Conservation (phyloP, 1,140 invertebrate genomes). For the Acyrthosiphon pisum region DNA sequence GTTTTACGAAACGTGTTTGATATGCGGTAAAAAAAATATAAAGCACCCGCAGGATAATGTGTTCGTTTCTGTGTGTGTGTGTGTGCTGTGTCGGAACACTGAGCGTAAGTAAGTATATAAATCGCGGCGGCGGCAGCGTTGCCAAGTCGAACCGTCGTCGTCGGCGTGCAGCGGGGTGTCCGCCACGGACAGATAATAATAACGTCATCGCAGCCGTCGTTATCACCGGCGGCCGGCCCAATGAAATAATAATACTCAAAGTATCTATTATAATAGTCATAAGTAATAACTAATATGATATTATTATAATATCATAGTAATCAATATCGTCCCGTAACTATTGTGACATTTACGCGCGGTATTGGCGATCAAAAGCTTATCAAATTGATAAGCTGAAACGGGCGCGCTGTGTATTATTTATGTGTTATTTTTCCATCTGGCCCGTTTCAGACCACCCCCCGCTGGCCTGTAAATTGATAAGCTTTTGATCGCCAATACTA, state of each 20-base stretch:
- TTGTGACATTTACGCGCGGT: background rate
- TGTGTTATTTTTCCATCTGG: too few relatives aligned
- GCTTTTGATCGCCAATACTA: too few relatives aligned
- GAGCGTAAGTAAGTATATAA: conserved; percentile 34
- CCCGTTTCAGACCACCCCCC: too few relatives aligned
- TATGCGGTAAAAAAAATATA: conserved; percentile 46
- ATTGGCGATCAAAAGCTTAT: too few relatives aligned
- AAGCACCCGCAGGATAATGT: conserved; percentile 49
- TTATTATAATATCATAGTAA: background rate
- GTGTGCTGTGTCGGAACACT: background rate
- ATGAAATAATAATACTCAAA: background rate
- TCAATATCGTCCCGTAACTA: background rate
- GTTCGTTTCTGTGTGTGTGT: background rate
- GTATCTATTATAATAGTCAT: background rate
- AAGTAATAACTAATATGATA: background rate
- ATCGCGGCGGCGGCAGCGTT: conserved; percentile 34
- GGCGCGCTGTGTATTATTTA: too few relatives aligned
- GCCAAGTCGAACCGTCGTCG: conserved; percentile 25
- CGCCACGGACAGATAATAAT: conserved; percentile 27
- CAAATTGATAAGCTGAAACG: too few relatives aligned
- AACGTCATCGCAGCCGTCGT: conserved; percentile 7
- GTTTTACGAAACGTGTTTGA: conserved; percentile 45
- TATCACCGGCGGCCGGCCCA: background rate
- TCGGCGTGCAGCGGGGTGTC: conserved; percentile 12
- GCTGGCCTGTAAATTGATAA: too few relatives aligned